Conservation (phyloP, 2,888 invertebrate genomes). For the Bombylius major region DNA sequence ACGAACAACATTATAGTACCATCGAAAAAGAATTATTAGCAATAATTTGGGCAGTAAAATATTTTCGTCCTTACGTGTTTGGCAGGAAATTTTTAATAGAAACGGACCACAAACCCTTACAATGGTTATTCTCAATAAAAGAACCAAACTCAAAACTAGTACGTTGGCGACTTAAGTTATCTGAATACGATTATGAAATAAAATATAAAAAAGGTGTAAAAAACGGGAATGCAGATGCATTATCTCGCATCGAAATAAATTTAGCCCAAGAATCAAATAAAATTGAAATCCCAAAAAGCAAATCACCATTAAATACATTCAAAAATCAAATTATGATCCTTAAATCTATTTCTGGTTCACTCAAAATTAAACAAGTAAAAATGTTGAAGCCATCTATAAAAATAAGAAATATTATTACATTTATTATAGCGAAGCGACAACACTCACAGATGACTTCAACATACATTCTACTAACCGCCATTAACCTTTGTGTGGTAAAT, state of each 20-base stretch:
- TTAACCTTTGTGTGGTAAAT: no score
- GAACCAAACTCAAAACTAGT: slow-evolving; percentile 19
- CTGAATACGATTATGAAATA: slow-evolving; percentile 21
- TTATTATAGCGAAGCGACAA: no score
- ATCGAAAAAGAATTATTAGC: slow-evolving; percentile 21
- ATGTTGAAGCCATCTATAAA: slow-evolving; percentile 6
- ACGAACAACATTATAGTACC: slow-evolving; percentile 19
- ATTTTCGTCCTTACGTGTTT: slow-evolving; percentile 22
- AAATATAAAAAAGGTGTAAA: slow-evolving; percentile 14
- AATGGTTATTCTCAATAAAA: slow-evolving; percentile 17
- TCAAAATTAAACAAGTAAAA: slow-evolving; percentile 1
- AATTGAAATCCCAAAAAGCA: background rate
- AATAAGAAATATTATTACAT: no score
- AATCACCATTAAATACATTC: background rate
- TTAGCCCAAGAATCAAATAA: background rate
- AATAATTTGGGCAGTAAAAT: slow-evolving; percentile 17
- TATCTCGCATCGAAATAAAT: slow-evolving; percentile 2
- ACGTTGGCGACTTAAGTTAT: slow-evolving; percentile 20
- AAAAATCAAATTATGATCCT: background rate
- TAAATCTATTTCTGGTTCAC: background rate
- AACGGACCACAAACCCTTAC: slow-evolving; percentile 23
- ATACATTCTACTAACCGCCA: no score
- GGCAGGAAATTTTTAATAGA: slow-evolving; percentile 20
- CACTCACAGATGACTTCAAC: no score
- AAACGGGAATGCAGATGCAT: slow-evolving; percentile 10